A percentile compares a stretch with the other conserved stretches of the same genome.
These are phyloP conservation scores for Ophion obscuratus DNA, from an alignment of 2,888 invertebrate species.

Conservation along the genomic window DNA sequence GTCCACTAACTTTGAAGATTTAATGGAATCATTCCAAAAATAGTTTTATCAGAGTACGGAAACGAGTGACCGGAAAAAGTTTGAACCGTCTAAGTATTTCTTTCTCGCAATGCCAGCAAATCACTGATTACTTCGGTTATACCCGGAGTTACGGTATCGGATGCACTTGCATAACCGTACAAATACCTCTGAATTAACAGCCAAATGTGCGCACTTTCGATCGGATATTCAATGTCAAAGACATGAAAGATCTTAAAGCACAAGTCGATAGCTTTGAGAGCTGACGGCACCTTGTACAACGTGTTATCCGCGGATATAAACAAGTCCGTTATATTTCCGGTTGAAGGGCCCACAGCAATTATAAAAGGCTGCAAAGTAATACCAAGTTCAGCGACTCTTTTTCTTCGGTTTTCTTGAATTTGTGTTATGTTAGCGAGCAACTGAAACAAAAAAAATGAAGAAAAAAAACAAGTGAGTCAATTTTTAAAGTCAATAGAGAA, in stretches of 20 bases:
- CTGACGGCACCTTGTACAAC: conserved; percentile 39
- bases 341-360: conserved; percentile 13
- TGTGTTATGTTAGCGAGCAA: conserved; percentile 2
- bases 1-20: not conserved
- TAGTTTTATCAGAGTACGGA: not conserved
- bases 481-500: not conserved
- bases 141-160: conserved; percentile 16
- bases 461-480: not conserved
- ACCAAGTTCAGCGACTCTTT: not conserved
- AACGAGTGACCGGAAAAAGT: conserved; percentile 5
- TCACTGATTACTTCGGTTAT: conserved; percentile 15
- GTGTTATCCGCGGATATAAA: conserved; percentile 26
- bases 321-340: not conserved
- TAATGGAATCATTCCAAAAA: not conserved
- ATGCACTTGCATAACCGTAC: conserved; percentile 3
- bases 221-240: conserved; percentile 27
- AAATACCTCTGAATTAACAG: conserved; percentile 25
- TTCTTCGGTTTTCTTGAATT: conserved; percentile 20
- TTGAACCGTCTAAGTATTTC: not conserved
- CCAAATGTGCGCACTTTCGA: conserved; percentile 39
- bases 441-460: not conserved
- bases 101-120: conserved; percentile 16
- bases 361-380: conserved; percentile 35
- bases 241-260: conserved; percentile 36
- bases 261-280: conserved; percentile 30